phyloP scores from a whole-genome alignment of 2,797 vertebrate species.

The Austrolebias charrua region DNA sequence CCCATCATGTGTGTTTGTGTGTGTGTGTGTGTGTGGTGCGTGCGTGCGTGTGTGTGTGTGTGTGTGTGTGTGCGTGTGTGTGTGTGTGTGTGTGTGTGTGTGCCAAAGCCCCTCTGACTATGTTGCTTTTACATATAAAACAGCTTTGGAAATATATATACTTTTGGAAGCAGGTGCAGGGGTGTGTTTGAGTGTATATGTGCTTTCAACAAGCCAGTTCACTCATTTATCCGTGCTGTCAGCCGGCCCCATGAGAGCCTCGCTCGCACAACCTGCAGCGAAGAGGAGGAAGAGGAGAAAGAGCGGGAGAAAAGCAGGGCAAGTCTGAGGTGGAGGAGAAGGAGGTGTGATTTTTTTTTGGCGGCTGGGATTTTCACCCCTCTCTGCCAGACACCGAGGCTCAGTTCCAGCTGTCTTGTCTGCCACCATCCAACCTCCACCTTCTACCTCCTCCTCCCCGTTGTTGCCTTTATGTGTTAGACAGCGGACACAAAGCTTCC shows the following conservation, averaged over 20 bases:
- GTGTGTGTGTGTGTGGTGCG: constrained; percentile 11
- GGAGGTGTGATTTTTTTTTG: constrained; percentile 42
- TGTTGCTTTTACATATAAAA: constrained; percentile 12
- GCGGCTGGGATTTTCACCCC: constrained; percentile 43
- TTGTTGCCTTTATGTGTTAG: constrained; percentile 40
- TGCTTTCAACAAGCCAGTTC: constrained; percentile 45
- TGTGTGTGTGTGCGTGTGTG: constrained; percentile 14
- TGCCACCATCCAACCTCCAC: constrained; percentile 25
- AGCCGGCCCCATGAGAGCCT: constrained; percentile 54
- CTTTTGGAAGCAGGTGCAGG: not conserved
- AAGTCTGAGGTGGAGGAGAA: not conserved
- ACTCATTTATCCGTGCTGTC: constrained; percentile 66
- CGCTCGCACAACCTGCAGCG: constrained; percentile 41
- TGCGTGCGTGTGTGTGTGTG: not conserved
- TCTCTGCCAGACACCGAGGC: constrained; percentile 56
- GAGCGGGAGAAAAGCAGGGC: constrained; percentile 8
- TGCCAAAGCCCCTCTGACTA: constrained; percentile 18
- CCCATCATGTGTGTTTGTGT: constrained; percentile 23
- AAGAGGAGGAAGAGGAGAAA: constrained; percentile 27
- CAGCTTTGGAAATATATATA: constrained; percentile 12
- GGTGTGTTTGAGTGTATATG: constrained; percentile 8
- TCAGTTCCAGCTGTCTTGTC: constrained; percentile 59
- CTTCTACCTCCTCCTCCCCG: not conserved
- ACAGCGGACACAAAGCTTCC: constrained; percentile 46
- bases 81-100: constrained; percentile 16